Percentiles rank a stretch among this genome's conserved stretches.
Evolutionary conservation across 1,140 invertebrate species (phyloP).

Genomic region (Pristionchus pacificus): DNA sequence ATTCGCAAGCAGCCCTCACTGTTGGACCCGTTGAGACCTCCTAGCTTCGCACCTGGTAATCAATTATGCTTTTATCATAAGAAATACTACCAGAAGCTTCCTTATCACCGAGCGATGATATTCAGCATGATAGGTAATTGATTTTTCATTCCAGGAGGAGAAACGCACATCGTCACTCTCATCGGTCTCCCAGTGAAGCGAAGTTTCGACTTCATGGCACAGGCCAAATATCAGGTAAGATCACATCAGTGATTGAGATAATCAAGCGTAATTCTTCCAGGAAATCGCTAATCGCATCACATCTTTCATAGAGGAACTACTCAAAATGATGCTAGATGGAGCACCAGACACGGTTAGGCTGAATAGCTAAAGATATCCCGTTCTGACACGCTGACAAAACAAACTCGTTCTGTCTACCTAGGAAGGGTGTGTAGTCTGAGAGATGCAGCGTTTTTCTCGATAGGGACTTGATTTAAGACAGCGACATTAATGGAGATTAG

Average conservation of each 20-base stretch:
- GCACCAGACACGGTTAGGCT: conserved; percentile 19
- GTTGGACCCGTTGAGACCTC: neutral
- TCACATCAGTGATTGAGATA: neutral
- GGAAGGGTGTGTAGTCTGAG: no score
- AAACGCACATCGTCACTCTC: neutral
- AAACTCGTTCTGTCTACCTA: no score
- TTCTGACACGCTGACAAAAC: no score
- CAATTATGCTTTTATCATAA: neutral
- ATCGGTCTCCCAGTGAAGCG: conserved; percentile 1
- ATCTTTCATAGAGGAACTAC: conserved; percentile 21
- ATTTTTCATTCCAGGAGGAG: neutral
- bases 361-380: neutral
- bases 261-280: conserved; percentile 17
- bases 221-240: conserved; percentile 9
- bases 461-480: no score
- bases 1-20: conserved; percentile 27
- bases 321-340: conserved; percentile 19
- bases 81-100: no score
- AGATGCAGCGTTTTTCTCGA: no score
- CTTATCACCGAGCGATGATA: no score
- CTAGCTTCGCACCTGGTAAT: neutral
- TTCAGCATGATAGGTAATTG: no score
- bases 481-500: no score
- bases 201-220: conserved; percentile 21
- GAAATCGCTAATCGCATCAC: conserved; percentile 26